Evolutionary conservation across 2,888 invertebrate species (phyloP).

Genomic region (Mesorhabditis belari): DNA sequence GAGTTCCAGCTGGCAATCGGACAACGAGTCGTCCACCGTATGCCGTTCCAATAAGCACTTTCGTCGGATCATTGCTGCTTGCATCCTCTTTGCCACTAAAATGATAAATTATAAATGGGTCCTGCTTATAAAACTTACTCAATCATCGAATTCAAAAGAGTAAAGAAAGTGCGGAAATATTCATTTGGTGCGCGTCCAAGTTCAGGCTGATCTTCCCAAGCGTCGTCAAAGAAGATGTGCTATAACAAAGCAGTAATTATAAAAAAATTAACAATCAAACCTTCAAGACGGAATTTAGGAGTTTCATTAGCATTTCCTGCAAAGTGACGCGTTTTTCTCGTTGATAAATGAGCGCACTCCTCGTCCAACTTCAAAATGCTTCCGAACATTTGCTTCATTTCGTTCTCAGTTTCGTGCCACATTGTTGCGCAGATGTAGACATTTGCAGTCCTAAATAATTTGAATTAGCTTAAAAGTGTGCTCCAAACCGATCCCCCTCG

Average conservation of each 20-base stretch:
- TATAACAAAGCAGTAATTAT: too few species aligned
- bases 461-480: background rate
- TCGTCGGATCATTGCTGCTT: constrained; percentile 21
- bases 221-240: constrained; percentile 96
- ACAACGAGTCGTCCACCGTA: constrained; percentile 69
- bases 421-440: constrained; percentile 95
- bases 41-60: constrained; percentile 46
- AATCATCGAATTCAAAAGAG: constrained; percentile 59
- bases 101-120: too few species aligned
- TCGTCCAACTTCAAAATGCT: constrained; percentile 62
- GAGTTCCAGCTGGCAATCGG: constrained; percentile 76
- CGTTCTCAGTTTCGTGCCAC: constrained; percentile 98
- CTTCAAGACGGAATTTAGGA: constrained; percentile 13
- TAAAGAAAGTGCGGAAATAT: constrained; percentile 83
- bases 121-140: background rate
- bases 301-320: background rate
- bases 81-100: constrained; percentile 20
- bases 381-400: constrained; percentile 84
- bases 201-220: constrained; percentile 85
- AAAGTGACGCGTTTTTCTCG: background rate
- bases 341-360: background rate
- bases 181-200: constrained; percentile 74
- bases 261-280: too few species aligned
- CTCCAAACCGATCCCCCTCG: background rate
- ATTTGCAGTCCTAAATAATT: constrained; percentile 14